phyloP scores from a whole-genome alignment of 2,113 vertebrate species.

The Philantomba maxwellii region DNA sequence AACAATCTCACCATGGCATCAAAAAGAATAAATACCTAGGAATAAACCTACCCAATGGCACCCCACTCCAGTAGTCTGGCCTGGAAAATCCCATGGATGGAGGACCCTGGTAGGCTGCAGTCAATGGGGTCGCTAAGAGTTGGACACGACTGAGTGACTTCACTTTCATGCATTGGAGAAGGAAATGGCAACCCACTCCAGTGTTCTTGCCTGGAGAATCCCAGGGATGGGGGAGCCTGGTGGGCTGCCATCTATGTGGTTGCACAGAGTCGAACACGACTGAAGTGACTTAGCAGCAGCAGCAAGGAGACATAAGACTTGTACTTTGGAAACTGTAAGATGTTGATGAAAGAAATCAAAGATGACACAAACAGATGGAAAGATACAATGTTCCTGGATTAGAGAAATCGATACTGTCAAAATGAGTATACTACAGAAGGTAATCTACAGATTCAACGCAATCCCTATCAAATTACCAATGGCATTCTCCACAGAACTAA shows the following conservation, averaged over 20 bases:
- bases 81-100: too few relatives aligned
- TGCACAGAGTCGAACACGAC: accelerated
- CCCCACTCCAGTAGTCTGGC: too few relatives aligned
- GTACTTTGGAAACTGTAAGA: not conserved
- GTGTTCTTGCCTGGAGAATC: too few relatives aligned
- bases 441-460: not conserved
- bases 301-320: not conserved
- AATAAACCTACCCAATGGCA: not conserved
- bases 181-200: too few relatives aligned
- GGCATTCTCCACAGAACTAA: not conserved
- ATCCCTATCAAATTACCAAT: not conserved
- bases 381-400: not conserved
- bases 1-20: not conserved
- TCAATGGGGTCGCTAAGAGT: too few relatives aligned
- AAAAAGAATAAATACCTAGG: not conserved
- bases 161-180: too few relatives aligned
- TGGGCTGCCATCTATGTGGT: too few relatives aligned
- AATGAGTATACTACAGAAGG: not conserved
- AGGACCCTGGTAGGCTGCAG: too few relatives aligned
- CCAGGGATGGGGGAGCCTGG: too few relatives aligned
- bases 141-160: too few relatives aligned
- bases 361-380: not conserved
- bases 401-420: not conserved
- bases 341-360: not conserved
- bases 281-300: too few relatives aligned